phyloP scores from a whole-genome alignment of 2,113 vertebrate genomes.

The Theristicus caerulescens region DNA sequence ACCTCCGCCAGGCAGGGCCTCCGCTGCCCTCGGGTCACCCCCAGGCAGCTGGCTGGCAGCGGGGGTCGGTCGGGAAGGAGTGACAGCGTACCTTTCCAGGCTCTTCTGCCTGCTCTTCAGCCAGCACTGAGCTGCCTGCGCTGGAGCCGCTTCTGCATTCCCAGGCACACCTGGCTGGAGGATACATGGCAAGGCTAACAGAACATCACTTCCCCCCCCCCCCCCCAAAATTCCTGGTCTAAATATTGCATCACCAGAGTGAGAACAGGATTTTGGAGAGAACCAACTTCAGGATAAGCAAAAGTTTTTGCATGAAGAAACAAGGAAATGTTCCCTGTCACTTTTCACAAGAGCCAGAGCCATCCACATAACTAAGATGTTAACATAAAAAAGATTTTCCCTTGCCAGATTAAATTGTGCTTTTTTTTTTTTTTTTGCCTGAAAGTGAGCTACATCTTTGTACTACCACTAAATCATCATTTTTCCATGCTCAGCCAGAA shows the following conservation, averaged over 20 bases:
- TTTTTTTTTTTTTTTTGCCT: background rate
- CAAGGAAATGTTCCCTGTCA: background rate
- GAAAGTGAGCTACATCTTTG: background rate
- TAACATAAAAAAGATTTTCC: background rate
- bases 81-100: background rate
- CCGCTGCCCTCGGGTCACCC: background rate
- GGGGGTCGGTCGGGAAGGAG: background rate
- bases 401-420: background rate
- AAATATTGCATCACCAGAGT: background rate
- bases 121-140: fast-evolving
- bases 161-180: background rate
- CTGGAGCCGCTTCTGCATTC: fast-evolving
- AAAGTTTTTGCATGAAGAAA: background rate
- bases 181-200: background rate
- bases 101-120: background rate
- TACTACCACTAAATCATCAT: background rate
- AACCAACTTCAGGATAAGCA: background rate
- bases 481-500: background rate
- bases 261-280: background rate
- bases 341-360: background rate
- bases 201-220: background rate
- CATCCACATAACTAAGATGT: background rate
- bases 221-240: background rate
- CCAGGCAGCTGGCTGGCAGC: background rate
- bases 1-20: background rate